Percentiles rank a stretch among this genome's conserved stretches.
phyloP scores from a whole-genome alignment of 2,888 invertebrate species.

The Tipula confusa region DNA sequence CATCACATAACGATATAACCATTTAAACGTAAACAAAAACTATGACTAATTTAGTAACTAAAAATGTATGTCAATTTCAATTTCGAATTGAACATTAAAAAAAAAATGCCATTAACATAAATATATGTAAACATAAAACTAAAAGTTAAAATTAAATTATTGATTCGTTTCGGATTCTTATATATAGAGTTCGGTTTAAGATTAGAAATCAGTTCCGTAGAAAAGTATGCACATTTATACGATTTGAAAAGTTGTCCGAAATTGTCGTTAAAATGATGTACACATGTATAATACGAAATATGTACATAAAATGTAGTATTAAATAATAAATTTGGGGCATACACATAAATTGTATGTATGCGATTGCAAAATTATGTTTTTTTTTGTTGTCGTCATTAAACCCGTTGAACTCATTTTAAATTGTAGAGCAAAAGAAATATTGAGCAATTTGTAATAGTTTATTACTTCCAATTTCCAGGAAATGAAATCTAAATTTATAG shows the following conservation, averaged over 20 bases:
- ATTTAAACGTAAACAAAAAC: background rate
- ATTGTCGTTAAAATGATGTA: background rate
- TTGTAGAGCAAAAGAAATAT: background rate
- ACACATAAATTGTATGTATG: background rate
- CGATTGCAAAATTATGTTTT: background rate
- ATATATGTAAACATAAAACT: background rate
- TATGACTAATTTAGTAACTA: background rate
- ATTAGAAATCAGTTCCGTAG: background rate
- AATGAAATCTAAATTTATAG: background rate
- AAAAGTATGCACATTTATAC: background rate
- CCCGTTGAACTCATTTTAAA: background rate
- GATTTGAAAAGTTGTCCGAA: background rate
- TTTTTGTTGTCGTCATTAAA: background rate
- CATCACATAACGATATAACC: background rate
- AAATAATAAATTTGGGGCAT: background rate
- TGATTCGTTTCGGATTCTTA: background rate
- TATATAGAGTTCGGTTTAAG: background rate
- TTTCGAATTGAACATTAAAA: background rate
- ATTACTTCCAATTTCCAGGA: background rate
- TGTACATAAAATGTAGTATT: background rate
- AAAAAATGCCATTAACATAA: background rate
- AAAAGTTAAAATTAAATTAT: background rate
- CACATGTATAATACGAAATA: background rate
- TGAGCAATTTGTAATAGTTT: background rate
- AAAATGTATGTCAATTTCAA: slow-evolving; percentile 14